Conservation (phyloP, 2,113 vertebrate species). For the Muscicapa adusta region DNA sequence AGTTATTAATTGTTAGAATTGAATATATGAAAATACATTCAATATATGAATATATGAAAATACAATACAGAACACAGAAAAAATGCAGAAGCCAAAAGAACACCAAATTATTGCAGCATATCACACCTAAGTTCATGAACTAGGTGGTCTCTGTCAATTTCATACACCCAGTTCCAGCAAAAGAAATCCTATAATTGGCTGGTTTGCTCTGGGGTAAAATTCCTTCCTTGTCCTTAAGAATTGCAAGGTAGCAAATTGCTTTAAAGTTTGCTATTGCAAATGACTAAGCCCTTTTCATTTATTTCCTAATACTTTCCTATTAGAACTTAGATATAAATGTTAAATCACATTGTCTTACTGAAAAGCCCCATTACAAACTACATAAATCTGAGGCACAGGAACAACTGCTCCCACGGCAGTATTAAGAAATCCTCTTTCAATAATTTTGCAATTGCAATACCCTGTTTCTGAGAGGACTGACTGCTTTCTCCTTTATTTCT, state of each 20-base stretch:
- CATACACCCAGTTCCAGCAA: not conserved
- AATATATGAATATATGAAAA: not conserved
- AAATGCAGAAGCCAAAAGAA: not conserved
- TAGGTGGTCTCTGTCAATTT: not conserved
- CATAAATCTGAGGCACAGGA: not conserved
- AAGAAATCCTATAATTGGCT: not conserved
- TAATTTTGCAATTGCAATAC: not conserved
- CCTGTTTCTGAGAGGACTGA: not conserved
- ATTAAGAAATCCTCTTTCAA: slow-evolving; percentile 7
- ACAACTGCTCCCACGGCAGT: not conserved
- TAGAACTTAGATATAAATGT: slow-evolving; percentile 1
- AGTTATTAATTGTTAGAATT: not conserved
- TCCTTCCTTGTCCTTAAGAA: not conserved
- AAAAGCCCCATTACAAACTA: not conserved
- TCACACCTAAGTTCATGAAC: not conserved
- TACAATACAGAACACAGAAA: not conserved
- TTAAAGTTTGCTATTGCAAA: not conserved
- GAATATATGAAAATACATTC: not conserved
- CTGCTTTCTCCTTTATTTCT: not conserved
- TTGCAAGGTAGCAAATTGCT: not conserved
- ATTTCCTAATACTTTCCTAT: slow-evolving; percentile 15
- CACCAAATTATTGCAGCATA: not conserved
- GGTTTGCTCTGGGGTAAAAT: not conserved
- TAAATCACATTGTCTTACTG: not conserved
- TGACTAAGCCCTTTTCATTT: slow-evolving; percentile 18